Evolutionary conservation across 1,140 invertebrate species (phyloP).

Genomic region (Drosophila lini): DNA sequence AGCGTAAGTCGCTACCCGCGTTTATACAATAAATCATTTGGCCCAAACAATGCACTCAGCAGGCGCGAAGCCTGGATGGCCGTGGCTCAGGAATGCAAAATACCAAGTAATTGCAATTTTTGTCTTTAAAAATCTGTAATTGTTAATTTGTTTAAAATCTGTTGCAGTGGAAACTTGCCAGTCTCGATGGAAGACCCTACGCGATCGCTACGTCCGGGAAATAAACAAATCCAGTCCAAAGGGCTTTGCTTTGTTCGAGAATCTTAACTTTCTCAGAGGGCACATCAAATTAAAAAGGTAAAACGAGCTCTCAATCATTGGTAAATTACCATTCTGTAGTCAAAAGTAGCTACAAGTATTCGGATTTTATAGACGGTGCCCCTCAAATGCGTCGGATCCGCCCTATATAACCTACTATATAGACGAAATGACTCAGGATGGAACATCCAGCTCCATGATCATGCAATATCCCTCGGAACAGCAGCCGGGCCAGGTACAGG

Average conservation of each 20-base stretch:
- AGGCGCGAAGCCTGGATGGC: constrained; percentile 21
- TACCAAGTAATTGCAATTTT: constrained; percentile 6
- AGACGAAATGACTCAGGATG: neutral
- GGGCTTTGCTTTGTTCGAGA: neutral
- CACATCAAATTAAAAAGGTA: constrained; percentile 26
- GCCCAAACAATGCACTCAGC: neutral
- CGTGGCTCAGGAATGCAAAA: constrained; percentile 10
- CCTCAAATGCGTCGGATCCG: neutral
- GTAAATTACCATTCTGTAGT: neutral
- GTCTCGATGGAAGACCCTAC: constrained; percentile 25
- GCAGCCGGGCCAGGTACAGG: neutral
- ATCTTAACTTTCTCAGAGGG: constrained; percentile 15
- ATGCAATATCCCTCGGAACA: neutral
- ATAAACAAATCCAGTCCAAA: constrained; percentile 6
- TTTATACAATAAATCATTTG: constrained; percentile 25
- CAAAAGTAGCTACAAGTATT: neutral
- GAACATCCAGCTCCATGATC: neutral
- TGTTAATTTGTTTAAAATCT: neutral
- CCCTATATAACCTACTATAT: neutral
- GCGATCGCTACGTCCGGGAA: constrained; percentile 40
- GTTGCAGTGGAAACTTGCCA: constrained; percentile 22
- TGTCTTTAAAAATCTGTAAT: neutral
- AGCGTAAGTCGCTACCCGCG: constrained; percentile 28
- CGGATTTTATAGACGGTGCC: neutral
- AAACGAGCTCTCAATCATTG: neutral